Evolutionary conservation across 2,113 vertebrate genomes (phyloP).

Genomic region (Formicarius rufipectus): DNA sequence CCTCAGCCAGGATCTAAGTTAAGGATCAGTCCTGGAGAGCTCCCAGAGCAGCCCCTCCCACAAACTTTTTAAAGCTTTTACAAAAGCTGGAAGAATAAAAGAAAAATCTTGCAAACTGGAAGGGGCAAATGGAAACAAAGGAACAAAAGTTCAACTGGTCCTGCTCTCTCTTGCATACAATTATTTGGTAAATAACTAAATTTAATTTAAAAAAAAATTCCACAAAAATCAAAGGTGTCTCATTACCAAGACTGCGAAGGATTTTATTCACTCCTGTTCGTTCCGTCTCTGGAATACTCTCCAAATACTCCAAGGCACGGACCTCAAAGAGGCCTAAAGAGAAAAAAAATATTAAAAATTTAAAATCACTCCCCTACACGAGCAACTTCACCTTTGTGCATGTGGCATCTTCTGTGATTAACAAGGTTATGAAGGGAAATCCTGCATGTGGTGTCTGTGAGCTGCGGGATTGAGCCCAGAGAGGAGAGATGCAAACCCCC

Average conservation of each 20-base stretch:
- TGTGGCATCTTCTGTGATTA: background rate
- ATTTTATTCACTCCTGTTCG: constrained; percentile 90
- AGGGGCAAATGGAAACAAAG: background rate
- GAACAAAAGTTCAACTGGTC: background rate
- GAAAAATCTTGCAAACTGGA: background rate
- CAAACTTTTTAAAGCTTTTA: background rate
- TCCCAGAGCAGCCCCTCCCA: background rate
- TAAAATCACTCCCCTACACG: background rate
- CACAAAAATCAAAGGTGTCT: background rate
- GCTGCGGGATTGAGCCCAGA: background rate
- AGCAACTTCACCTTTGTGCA: background rate
- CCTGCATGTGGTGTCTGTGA: fast-evolving
- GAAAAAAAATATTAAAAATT: background rate
- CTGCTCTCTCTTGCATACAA: background rate
- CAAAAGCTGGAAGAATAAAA: background rate
- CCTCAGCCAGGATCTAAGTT: no score
- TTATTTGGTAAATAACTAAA: background rate
- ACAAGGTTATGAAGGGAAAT: background rate
- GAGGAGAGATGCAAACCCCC: background rate
- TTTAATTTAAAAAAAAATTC: background rate
- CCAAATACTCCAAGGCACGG: constrained; percentile 87
- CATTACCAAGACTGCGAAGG: constrained; percentile 91
- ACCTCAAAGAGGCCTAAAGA: constrained; percentile 90
- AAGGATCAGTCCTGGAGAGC: background rate
- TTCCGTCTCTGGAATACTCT: constrained; percentile 83